Evolutionary conservation across 2,888 invertebrate species (phyloP), one percentile per base, ranked within the genome.

Genomic region (Sussaba pulchella): DNA sequence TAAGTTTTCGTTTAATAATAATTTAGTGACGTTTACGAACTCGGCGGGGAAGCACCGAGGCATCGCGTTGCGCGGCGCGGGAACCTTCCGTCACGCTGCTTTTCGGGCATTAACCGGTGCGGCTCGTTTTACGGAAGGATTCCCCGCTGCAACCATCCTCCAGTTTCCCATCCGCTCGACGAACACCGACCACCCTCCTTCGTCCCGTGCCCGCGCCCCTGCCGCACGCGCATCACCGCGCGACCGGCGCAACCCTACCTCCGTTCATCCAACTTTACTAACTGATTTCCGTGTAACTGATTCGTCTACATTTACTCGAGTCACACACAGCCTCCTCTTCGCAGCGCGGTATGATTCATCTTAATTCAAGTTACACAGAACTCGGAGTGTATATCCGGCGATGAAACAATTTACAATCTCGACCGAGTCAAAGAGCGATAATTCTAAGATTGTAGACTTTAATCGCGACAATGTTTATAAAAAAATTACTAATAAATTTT

Each of bases 1-100:
- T 86, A 88, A 88, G 86, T 88, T 88, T 86, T 82, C 87, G 86
- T 86, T 89, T 88, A 89, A 88, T 89, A 90, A 89, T 89, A 88
- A 88, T 89, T 89, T 86, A 89, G 87, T 87, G 87, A 87, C 84
- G 86, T 86, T 85, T 85, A 79, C 85, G 82, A 87, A 88, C 86
- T 87, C 85, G 82, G 82, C 67, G 63, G 69, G 75, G 70, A 12
- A 52, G 61, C 54, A 36, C n/a, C n/a, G 43, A n/a, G 52, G 72
- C 80, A 72, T 76, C 72, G 72, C 78, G 73, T 66, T 78, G 83
- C 84, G 80, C 82, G 85, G 61, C 83, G 61, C 83, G 86, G 85
- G 85, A 85, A 81, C 82, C 84, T 84, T 86, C 67, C 72, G 80
- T 80, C 76, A 80, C 47, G 76, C 72, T 78, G 77, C 78, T 81